These are phyloP conservation scores for Rhopilema esculentum DNA, from an alignment of 30 jellyfish, hydroid and myxozoan genomes.

Conservation along the genomic window DNA sequence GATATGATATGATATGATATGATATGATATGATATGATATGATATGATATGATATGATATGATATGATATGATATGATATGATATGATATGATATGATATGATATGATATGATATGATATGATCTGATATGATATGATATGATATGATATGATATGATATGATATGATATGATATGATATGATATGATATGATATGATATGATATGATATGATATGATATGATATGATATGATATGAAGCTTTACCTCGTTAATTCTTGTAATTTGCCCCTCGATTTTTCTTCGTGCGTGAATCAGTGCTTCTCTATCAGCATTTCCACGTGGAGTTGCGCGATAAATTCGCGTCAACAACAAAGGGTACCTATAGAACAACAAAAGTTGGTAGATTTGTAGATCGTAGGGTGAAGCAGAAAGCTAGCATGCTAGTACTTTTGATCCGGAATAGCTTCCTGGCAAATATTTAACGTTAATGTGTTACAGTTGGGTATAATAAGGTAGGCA, in stretches of 20 bases:
- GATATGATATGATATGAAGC: background rate
- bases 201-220: background rate
- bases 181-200: conserved; percentile 3
- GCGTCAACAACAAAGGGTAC: conserved; percentile 77
- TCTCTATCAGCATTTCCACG: conserved; percentile 65
- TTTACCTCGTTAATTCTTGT: conserved; percentile 62
- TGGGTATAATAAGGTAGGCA: too few species aligned
- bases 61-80: background rate
- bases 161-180: background rate
- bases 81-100: too few species aligned
- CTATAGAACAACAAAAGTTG: conserved; percentile 1
- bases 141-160: background rate
- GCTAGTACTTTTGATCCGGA: too few species aligned
- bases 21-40: background rate
- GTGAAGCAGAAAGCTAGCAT: too few species aligned
- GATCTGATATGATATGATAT: background rate
- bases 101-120: background rate
- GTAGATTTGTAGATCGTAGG: too few species aligned
- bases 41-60: background rate
- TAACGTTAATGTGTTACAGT: too few species aligned
- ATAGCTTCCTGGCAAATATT: too few species aligned
- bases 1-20: background rate
- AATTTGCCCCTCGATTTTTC: conserved; percentile 79
- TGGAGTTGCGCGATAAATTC: conserved; percentile 82
- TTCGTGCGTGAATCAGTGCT: conserved; percentile 63